Percentiles rank a stretch among this genome's conserved stretches.
phyloP scores from a whole-genome alignment of 2,888 invertebrate species.

The Phragmatobia fuliginosa region DNA sequence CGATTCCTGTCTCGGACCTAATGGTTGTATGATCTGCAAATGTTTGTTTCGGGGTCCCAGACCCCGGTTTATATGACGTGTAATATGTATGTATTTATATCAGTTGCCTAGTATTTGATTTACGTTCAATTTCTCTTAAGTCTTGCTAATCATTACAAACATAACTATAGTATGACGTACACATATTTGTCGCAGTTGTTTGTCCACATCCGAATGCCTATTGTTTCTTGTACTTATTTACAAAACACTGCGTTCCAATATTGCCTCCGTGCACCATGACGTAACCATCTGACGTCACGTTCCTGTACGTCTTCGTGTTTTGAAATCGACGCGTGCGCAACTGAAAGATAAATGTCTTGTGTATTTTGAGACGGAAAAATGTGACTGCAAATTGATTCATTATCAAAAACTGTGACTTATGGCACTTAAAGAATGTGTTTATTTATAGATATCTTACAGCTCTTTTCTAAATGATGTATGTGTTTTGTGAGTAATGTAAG shows the following conservation, averaged over 20 bases:
- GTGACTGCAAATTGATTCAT: conserved; percentile 53
- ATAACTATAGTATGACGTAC: conserved; percentile 38
- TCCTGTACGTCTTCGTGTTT: conserved; percentile 59
- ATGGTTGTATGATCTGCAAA: too few species aligned
- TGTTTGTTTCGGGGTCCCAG: too few species aligned
- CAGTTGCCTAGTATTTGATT: neutral
- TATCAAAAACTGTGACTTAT: conserved; percentile 46
- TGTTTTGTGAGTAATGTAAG: conserved; percentile 6
- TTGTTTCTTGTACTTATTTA: conserved; percentile 69
- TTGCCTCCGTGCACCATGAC: conserved; percentile 56
- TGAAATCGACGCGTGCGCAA: conserved; percentile 60
- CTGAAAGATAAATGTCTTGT: conserved; percentile 62
- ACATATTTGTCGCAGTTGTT: conserved; percentile 66
- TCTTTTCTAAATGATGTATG: conserved; percentile 20
- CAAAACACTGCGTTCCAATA: conserved; percentile 70
- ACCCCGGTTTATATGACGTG: too few species aligned
- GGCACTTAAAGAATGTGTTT: conserved; percentile 22
- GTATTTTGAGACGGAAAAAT: conserved; percentile 44
- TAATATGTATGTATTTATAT: too few species aligned
- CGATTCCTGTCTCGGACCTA: too few species aligned
- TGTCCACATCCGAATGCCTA: conserved; percentile 66
- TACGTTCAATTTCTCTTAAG: neutral
- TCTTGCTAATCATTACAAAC: neutral
- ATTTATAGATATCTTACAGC: conserved; percentile 28
- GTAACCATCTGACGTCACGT: conserved; percentile 66